phyloP scores from a whole-genome alignment of 2,113 vertebrate species.

The cat (Felis catus) region F.catus_Fca126_mat1.0 CM031419.1:22865501-22866000 shows the following conservation, averaged over 20 bases:
- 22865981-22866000: fast-evolving
- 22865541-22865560: not conserved
- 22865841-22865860: not conserved
- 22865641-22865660: too few species aligned
- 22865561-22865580: not conserved
- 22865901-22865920: not conserved
- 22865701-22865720: too few species aligned
- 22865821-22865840: not conserved
- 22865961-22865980: not conserved
- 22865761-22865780: too few species aligned
- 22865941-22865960: not conserved
- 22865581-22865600: not conserved
- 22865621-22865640: too few species aligned
- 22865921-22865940: not conserved
- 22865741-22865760: fast-evolving
- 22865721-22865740: too few species aligned
- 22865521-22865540: not conserved
- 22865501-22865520: not conserved
- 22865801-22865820: fast-evolving
- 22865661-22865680: too few species aligned
- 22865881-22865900: not conserved
- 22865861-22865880: not conserved
- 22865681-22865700: too few species aligned
- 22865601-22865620: not conserved
- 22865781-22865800: too few species aligned